phyloP scores from a whole-genome alignment of 2,888 invertebrate species.

The Ectemnius cavifrons region DNA sequence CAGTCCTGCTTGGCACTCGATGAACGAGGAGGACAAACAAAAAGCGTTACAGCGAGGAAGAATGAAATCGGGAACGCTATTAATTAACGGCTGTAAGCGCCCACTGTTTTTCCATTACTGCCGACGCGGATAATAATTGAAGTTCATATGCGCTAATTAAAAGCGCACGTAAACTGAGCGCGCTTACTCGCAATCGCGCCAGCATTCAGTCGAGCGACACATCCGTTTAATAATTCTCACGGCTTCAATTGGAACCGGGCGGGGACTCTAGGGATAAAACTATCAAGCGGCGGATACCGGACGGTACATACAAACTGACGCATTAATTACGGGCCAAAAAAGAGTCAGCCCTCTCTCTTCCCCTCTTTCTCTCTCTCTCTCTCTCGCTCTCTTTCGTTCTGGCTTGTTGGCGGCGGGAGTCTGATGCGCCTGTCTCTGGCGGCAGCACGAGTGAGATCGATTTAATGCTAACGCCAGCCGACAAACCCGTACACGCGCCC shows the following conservation, averaged over 20 bases:
- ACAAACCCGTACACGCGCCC: neutral
- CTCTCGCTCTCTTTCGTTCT: neutral
- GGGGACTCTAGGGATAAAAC: neutral
- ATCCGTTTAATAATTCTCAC: conserved; percentile 20
- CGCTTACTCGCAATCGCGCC: no score
- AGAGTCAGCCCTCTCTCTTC: neutral
- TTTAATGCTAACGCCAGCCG: neutral
- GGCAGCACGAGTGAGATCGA: neutral
- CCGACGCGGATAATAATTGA: conserved; percentile 44
- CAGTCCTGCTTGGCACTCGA: no score
- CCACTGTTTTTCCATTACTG: conserved; percentile 11
- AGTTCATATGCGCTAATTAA: conserved; percentile 41
- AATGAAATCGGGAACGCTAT: conserved; percentile 12
- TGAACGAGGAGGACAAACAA: no score
- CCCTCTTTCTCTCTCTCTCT: no score
- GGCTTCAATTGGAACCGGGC: conserved; percentile 29
- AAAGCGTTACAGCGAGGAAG: no score
- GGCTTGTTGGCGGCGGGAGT: neutral
- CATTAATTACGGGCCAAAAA: conserved; percentile 6
- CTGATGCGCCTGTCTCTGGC: no score
- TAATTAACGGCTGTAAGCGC: conserved; percentile 30
- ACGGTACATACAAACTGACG: neutral
- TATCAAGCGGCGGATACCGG: conserved; percentile 5
- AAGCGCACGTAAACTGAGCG: neutral
- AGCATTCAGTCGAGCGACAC: neutral